A percentile compares a stretch with the other conserved stretches of the same genome.
These are phyloP conservation scores for Ctena decussata DNA, from an alignment of 2,888 invertebrate species.

Conservation along the genomic window DNA sequence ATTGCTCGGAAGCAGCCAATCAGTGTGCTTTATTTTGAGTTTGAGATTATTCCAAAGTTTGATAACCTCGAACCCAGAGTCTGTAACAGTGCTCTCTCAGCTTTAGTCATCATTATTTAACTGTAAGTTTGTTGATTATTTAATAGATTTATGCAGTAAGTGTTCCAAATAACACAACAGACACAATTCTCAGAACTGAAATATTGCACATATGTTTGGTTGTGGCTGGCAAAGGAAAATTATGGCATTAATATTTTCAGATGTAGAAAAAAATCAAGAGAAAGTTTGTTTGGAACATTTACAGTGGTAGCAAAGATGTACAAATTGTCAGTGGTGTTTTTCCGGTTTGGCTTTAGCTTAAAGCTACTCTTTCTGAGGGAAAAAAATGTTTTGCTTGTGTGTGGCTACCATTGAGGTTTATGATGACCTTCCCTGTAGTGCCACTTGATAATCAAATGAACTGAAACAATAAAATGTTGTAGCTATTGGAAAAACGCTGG, in stretches of 20 bases:
- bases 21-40: too few relatives aligned
- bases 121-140: slow-evolving; percentile 10
- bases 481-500: too few relatives aligned
- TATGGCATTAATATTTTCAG: too few relatives aligned
- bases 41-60: too few relatives aligned
- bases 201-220: too few relatives aligned
- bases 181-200: too few relatives aligned
- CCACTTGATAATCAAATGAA: too few relatives aligned
- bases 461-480: too few relatives aligned
- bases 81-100: not conserved
- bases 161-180: not conserved
- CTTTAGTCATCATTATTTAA: slow-evolving; percentile 15
- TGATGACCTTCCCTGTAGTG: not conserved
- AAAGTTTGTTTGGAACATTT: slow-evolving; percentile 1
- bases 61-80: too few relatives aligned
- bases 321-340: not conserved
- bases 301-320: not conserved
- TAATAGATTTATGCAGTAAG: not conserved
- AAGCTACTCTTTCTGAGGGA: not conserved
- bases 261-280: too few relatives aligned
- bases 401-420: not conserved
- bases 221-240: too few relatives aligned
- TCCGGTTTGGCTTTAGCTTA: slow-evolving; percentile 1
- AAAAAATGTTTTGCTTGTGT: not conserved
- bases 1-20: too few relatives aligned